These are phyloP conservation scores for Characodon lateralis DNA, from an alignment of 2,797 vertebrate genomes.

Conservation along the genomic window DNA sequence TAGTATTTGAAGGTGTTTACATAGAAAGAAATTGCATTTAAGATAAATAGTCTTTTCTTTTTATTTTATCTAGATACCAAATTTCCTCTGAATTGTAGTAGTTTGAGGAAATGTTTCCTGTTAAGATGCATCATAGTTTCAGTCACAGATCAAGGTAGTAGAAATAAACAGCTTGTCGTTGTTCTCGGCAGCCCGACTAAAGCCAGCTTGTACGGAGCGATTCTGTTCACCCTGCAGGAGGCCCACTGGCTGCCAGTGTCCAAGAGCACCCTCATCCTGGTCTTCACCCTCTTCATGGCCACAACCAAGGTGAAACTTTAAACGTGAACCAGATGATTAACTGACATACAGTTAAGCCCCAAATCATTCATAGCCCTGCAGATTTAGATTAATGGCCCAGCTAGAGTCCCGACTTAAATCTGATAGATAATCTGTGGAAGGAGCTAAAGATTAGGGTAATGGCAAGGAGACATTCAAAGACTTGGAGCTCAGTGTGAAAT, in stretches of 20 bases:
- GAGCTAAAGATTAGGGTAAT: too few species aligned
- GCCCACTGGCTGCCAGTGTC: conserved; percentile 90
- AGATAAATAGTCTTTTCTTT: neutral
- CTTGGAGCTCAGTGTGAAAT: neutral
- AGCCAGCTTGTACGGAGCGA: conserved; percentile 94
- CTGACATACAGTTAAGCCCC: neutral
- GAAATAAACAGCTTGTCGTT: neutral
- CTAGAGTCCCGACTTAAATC: too few species aligned
- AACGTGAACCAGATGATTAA: neutral
- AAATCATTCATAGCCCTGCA: neutral
- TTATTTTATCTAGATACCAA: neutral
- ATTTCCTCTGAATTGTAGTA: neutral
- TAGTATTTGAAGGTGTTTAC: neutral
- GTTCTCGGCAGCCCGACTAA: conserved; percentile 89
- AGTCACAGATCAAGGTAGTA: neutral
- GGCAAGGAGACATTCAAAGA: neutral
- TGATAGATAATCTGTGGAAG: too few species aligned
- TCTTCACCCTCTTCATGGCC: conserved; percentile 96
- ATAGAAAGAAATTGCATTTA: neutral
- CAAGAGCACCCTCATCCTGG: conserved; percentile 90
- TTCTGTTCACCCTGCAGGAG: conserved; percentile 95
- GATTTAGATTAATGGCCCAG: neutral
- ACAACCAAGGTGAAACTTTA: conserved; percentile 82
- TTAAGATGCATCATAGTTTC: neutral
- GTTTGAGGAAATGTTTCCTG: neutral